Evolutionary conservation across 1,140 invertebrate species (phyloP), one percentile per base, ranked within the genome.

Genomic region (Antheraea mylitta): DNA sequence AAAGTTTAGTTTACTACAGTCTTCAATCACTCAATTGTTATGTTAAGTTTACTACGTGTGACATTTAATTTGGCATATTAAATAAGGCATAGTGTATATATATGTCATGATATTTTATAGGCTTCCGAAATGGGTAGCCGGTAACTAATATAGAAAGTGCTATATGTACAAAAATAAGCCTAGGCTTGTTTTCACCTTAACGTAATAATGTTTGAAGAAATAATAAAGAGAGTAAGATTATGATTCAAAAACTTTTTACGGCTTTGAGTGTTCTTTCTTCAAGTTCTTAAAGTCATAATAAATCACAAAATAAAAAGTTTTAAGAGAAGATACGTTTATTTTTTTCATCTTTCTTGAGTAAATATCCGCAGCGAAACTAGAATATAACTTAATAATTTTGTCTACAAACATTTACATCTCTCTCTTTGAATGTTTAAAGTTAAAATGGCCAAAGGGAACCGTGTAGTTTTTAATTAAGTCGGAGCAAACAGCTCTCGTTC

Each of bases 201-300:
- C 11, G 16, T 53, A 53, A 53, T 53, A 53, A 53, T 11, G 45
- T 53, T 53, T 16, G 16, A 53, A 53, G 22, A 37, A 30, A 36
- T 36, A 37, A 63, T 63, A 63, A 63, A 63, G 7, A 30, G 10
- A 30, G 10, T 30, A 37, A 36, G 61, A 37, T 63, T 63, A 63
- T 63, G 61, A 63, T 63, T 63, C 30, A 18, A 63, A 63, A 63
- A 63, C 61, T 63, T 63, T 63, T 63, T 63, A 63, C 18, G 61
- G 37, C 7, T 8, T 22, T 22, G 36, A 63, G 37, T 37, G 61
- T 37, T 36, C 59, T 16, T 37, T 37, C 30, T 63, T 63, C 30
- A 30, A 30, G 37, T 30, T 63, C n/a, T 37, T 13, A 18, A 37
- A 30, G 61, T 63, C 30, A 37, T 63, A 63, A 63, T 53, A 63